Base-by-base conservation (phyloP, 2,888 invertebrate species). In the Ptychoptera albimana region DNA sequence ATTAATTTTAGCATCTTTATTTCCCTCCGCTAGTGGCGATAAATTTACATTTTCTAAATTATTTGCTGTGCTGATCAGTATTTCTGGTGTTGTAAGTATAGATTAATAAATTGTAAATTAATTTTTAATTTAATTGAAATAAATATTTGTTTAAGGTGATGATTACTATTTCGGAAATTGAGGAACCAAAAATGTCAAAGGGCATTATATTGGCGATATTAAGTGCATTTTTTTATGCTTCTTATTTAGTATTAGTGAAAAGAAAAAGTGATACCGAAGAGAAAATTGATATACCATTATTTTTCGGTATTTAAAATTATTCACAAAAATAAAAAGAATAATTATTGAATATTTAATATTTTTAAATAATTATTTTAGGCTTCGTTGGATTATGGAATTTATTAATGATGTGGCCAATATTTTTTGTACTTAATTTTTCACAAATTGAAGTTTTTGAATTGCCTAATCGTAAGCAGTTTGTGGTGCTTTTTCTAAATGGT, bases 301-400 rank as follows among this genome's bases (percentile, higher is more conserved):
- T 97, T 67, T 93, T 96, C 65, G 96, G 91, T 91, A 63, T 71
- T 71, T 60, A n/a, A 35, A 7, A 11, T 14, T 34, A 11, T 43
- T 45, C n/a, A 11, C n/a, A 10, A 4, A 37, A 13, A 9, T 42
- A 11, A 5, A 43, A 43, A 10, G n/a, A 13, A 36, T 23, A 37
- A 37, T 39, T 34, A 32, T 30, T 39, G 29, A 32, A 39, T 9
- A 29, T 10, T 37, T 41, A 34, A 39, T 47, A 37, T 32, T 42
- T 42, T 49, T 46, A 38, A 39, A 41, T 12, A 35, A 48, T 43
- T 45, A 41, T 60, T 66, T 23, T 61, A 91, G 91, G 96, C 48
- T 86, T 96, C 60, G 89, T 97, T 50, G 96, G 97, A 5, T 72
- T 96, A 38, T 87, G 91, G 60, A 89, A 86, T 64, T 69, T 87